Conservation (phyloP, 2,113 vertebrate genomes). For the Corythaixoides concolor region DNA sequence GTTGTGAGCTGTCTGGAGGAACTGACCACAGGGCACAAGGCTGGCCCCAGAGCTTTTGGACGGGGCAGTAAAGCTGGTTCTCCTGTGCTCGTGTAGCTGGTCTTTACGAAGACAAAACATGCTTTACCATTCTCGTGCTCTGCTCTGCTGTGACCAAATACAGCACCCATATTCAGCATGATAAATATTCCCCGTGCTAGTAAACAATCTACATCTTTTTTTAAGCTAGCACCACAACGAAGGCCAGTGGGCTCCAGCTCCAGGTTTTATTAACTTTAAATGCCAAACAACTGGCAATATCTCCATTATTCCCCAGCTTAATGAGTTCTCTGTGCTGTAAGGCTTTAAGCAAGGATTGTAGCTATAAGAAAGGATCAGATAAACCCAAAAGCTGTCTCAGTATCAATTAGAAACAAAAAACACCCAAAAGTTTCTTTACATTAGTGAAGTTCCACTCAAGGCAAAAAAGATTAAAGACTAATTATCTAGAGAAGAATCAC, state of each 20-base stretch:
- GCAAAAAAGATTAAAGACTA: not conserved
- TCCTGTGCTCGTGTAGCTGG: not conserved
- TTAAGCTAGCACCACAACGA: not conserved
- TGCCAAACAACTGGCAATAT: not conserved
- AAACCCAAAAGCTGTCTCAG: not conserved
- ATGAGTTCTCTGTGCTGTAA: not conserved
- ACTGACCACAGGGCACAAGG: not conserved
- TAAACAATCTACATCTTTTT: not conserved
- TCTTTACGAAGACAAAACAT: not conserved
- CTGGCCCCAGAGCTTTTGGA: accelerated
- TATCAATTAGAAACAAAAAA: not conserved
- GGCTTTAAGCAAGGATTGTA: not conserved
- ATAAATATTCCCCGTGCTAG: not conserved
- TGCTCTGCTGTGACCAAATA: not conserved
- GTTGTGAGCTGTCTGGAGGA: not conserved
- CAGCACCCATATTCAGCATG: not conserved
- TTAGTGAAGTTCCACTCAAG: not conserved
- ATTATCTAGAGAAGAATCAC: not conserved
- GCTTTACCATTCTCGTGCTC: not conserved
- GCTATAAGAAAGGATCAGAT: not conserved
- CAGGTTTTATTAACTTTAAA: not conserved
- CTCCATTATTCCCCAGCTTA: not conserved
- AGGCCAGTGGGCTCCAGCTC: not conserved
- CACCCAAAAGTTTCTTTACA: not conserved
- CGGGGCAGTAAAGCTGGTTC: not conserved